Conservation (phyloP, 2,797 vertebrate species). For the Hemitrygon akajei region DNA sequence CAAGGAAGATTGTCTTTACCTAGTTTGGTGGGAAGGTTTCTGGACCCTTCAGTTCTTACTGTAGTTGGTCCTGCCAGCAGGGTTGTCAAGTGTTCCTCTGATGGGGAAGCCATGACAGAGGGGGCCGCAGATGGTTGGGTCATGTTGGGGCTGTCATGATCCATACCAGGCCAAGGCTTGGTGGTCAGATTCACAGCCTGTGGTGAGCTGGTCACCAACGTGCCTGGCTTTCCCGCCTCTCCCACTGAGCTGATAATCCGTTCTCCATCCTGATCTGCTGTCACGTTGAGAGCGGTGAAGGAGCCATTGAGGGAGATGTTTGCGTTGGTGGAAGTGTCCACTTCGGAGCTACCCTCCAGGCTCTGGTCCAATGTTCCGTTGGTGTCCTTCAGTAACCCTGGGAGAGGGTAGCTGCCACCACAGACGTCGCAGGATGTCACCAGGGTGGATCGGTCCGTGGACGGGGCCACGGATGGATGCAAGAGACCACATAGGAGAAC, state of each 20-base stretch:
- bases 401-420: neutral
- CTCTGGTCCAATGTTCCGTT: neutral
- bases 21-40: neutral
- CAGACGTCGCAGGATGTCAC: neutral
- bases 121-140: neutral
- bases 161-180: neutral
- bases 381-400: neutral
- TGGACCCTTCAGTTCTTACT: neutral
- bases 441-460: neutral
- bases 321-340: neutral
- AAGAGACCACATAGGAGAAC: neutral
- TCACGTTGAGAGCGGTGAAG: neutral
- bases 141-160: neutral
- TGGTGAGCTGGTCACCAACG: too few relatives aligned
- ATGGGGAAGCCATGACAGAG: neutral
- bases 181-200: neutral
- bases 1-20: neutral
- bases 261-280: too few relatives aligned
- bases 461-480: neutral
- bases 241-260: accelerated
- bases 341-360: neutral
- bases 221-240: neutral
- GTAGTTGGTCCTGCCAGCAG: neutral
- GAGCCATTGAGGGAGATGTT: neutral
- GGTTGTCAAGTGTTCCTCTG: neutral